Percentiles rank a stretch among this genome's conserved stretches.
Conservation (phyloP, 2,888 invertebrate species). For the Ennomos fuscantarius region DNA sequence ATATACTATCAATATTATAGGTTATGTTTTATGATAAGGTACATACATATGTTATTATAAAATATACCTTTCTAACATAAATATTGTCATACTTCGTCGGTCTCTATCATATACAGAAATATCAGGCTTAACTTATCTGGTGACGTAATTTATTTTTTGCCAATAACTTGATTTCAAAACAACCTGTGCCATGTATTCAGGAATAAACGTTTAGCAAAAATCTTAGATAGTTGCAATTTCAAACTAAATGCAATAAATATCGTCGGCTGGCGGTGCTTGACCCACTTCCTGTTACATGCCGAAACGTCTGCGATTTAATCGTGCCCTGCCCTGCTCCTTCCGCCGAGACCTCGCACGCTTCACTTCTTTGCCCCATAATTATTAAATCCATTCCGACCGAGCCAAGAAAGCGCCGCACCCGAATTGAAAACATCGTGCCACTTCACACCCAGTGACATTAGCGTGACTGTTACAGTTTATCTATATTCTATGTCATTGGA, state of each 20-base stretch:
- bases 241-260: slow-evolving; percentile 81
- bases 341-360: slow-evolving; percentile 75
- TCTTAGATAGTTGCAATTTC: slow-evolving; percentile 73
- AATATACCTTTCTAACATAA: too few species aligned
- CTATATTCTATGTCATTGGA: slow-evolving; percentile 12
- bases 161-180: too few species aligned
- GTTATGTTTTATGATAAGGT: too few species aligned
- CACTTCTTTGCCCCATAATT: slow-evolving; percentile 78
- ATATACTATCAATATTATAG: too few species aligned
- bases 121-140: too few species aligned
- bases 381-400: slow-evolving; percentile 76
- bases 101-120: too few species aligned
- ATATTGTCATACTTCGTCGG: too few species aligned
- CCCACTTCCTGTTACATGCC: slow-evolving; percentile 83
- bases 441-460: slow-evolving; percentile 30
- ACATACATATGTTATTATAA: too few species aligned
- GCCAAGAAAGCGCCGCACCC: slow-evolving; percentile 67
- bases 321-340: slow-evolving; percentile 75
- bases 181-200: slow-evolving; percentile 23
- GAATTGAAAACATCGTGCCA: slow-evolving; percentile 45
- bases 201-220: slow-evolving; percentile 42
- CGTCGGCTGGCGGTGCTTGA: slow-evolving; percentile 78
- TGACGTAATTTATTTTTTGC: too few species aligned
- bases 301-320: slow-evolving; percentile 83
- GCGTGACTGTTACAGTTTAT: slow-evolving; percentile 18